Evolutionary conservation across 2,888 invertebrate genomes (phyloP).

Genomic region (Yponomeuta malinellus): DNA sequence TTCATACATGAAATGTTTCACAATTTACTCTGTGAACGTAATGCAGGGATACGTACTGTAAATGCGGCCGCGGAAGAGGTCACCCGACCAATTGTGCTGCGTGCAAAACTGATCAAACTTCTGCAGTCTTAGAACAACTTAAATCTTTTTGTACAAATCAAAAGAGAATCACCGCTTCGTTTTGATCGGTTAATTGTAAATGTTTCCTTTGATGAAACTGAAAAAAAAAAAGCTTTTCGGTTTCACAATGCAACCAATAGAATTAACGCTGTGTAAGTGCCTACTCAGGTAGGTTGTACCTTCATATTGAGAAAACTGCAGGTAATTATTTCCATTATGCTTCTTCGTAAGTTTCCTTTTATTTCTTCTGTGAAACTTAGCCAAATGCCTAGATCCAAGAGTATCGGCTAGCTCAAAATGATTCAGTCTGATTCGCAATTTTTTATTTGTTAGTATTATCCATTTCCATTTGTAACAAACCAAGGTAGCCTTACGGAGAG

Average conservation of each 20-base stretch:
- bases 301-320: conserved; percentile 30
- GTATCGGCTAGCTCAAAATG: conserved; percentile 45
- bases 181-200: conserved; percentile 33
- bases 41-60: conserved; percentile 24
- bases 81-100: conserved; percentile 6
- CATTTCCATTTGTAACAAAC: conserved; percentile 42
- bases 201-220: conserved; percentile 35
- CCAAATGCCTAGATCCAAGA: conserved; percentile 47
- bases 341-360: conserved; percentile 33
- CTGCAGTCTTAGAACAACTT: conserved; percentile 32
- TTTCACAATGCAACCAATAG: neutral
- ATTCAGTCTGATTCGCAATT: conserved; percentile 42
- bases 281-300: conserved; percentile 28
- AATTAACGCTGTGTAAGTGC: neutral
- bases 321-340: conserved; percentile 36
- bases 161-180: conserved; percentile 39
- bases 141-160: conserved; percentile 43
- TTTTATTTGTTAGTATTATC: conserved; percentile 45
- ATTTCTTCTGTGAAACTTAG: conserved; percentile 41
- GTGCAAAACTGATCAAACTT: neutral
- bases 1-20: conserved; percentile 44
- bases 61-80: conserved; percentile 12
- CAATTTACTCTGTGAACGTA: conserved; percentile 35
- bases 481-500: conserved; percentile 40
- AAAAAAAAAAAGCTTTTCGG: conserved; percentile 25